Base-by-base conservation (phyloP, 64 coral and sea anemone species). In the Dendrophyllia cribrosa region DNA sequence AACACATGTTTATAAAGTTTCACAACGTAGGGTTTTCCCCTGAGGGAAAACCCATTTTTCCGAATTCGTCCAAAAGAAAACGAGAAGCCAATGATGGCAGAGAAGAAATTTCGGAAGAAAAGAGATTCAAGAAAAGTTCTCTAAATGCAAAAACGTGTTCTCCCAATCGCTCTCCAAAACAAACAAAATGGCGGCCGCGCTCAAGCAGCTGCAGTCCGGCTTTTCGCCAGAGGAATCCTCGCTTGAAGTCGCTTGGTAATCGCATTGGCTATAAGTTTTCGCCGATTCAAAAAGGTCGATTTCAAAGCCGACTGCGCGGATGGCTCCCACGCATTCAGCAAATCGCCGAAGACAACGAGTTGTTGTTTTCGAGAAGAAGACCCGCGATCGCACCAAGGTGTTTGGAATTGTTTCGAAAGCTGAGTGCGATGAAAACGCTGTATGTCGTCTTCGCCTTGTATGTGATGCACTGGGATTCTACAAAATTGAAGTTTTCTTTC, bases 321-420 rank as follows among this genome's bases (percentile, higher is more conserved):
- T 55, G 52, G 52, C 52, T 55, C 52, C 52, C 52, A 8, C 52
- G 6, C 6, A 55, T 55, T 55, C 6, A 43, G 22, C n/a, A 71
- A 71, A 71, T 71, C 24, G 68, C 68, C n/a, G 68, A 70, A 70
- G 68, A 70, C 21, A 55, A 8, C 11, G 52, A 11, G 11, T 8
- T 55, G 52, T 34, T 34, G 52, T 8, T 11, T 55, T 8, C 3
- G 11, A 8, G 52, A 11, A 55, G 52, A 21, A 8, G 68, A 71
- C 34, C 34, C 34, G 68, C 20, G 22, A 20, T 71, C 68, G 21
- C 11, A 71, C 68, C n/a, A 71, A 71, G 0, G 68, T 25, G 68
- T 71, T 71, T 71, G 68, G 21, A 17, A 71, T 71, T 11, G 68
- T 71, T 71, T 71, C 68, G 9, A 71, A 71, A 71, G 68, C n/a